phyloP scores from a whole-genome alignment of 1,140 invertebrate species.

The Leptinotarsa undecemlineata region DNA sequence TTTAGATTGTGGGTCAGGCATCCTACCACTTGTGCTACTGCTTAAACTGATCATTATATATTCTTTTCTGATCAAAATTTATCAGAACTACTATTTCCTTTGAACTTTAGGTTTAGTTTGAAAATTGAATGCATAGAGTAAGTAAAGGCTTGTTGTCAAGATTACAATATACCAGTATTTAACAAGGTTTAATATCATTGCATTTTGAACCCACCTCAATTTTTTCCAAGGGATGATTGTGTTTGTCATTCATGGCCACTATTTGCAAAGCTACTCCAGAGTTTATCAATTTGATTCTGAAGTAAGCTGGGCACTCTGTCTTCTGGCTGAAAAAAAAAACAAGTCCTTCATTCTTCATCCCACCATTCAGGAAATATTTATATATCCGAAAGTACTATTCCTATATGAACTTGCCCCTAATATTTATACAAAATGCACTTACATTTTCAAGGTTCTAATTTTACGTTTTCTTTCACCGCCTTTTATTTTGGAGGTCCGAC shows the following conservation, averaged over 20 bases:
- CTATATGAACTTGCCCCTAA: neutral
- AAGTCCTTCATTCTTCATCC: neutral
- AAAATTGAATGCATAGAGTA: too few species aligned
- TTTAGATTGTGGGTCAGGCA: too few species aligned
- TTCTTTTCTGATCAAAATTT: too few species aligned
- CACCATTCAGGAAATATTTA: too few species aligned
- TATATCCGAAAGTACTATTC: neutral
- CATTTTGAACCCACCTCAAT: slow-evolving; percentile 4
- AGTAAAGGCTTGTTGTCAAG: too few species aligned
- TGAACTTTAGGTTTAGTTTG: too few species aligned
- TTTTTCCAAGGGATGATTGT: slow-evolving; percentile 24
- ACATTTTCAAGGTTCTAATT: slow-evolving; percentile 26
- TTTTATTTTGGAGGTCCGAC: slow-evolving; percentile 17
- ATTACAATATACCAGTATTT: too few species aligned
- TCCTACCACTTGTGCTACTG: too few species aligned
- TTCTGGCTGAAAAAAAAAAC: slow-evolving; percentile 19
- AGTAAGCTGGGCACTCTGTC: slow-evolving; percentile 29
- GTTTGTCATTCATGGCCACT: slow-evolving; percentile 25
- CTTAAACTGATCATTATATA: too few species aligned
- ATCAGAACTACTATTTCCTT: too few species aligned
- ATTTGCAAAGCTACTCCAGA: slow-evolving; percentile 25
- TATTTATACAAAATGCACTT: slow-evolving; percentile 1
- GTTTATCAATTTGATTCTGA: slow-evolving; percentile 22
- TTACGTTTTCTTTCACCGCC: slow-evolving; percentile 10
- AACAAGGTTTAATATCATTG: too few species aligned